Percentiles rank a stretch among this genome's conserved stretches.
These are phyloP conservation scores for Lacerta viridis DNA, from an alignment of 2,797 vertebrate genomes.

Conservation along the genomic window DNA sequence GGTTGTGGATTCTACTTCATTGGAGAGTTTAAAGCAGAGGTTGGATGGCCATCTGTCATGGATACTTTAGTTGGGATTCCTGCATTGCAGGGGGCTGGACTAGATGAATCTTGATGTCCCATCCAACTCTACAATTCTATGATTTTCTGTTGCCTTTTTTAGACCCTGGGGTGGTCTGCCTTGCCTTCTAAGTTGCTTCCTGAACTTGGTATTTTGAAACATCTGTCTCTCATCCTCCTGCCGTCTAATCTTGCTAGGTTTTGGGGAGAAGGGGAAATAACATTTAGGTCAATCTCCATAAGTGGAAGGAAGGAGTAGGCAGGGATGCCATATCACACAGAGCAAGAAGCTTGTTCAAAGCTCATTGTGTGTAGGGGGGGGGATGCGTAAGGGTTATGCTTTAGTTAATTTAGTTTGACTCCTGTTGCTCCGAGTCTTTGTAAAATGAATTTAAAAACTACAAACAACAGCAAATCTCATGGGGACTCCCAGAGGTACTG, in stretches of 20 bases:
- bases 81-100: no score
- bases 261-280: neutral
- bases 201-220: neutral
- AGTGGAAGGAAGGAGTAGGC: neutral
- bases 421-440: neutral
- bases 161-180: neutral
- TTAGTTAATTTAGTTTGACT: slow-evolving; percentile 16
- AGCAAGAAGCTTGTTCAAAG: slow-evolving; percentile 12
- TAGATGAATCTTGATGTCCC: no score
- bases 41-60: no score
- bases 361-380: neutral
- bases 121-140: no score
- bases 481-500: neutral
- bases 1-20: no score
- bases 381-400: no score
- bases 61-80: no score
- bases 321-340: neutral
- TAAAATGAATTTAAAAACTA: slow-evolving; percentile 14
- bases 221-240: neutral
- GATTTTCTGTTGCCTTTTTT: no score
- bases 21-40: no score
- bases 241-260: neutral
- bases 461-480: slow-evolving; percentile 21
- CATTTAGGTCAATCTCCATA: neutral
- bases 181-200: neutral